These are phyloP conservation scores for Stenolophus ochropezus DNA, from an alignment of 2,888 invertebrate genomes.

Conservation along the genomic window DNA sequence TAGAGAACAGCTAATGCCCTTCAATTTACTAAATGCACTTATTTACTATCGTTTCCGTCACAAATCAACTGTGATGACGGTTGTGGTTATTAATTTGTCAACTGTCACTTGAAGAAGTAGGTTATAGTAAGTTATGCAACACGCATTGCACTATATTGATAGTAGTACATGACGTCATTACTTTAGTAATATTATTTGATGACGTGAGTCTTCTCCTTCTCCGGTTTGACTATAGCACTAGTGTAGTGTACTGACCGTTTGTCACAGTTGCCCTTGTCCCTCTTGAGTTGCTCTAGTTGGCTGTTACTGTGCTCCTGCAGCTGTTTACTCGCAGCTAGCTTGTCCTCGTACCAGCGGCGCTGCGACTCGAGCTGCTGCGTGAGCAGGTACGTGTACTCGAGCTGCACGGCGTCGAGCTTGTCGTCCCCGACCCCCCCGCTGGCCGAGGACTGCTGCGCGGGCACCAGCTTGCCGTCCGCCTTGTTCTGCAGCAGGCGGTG, in stretches of 20 bases:
- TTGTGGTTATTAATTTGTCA: too few relatives aligned
- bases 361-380: conserved; percentile 97
- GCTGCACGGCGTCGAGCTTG: conserved; percentile 94
- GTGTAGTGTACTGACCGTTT: conserved; percentile 75
- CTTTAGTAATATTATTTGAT: too few relatives aligned
- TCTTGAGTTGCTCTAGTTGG: conserved; percentile 75
- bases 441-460: conserved; percentile 68
- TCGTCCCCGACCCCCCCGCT: conserved; percentile 73
- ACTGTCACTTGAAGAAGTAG: too few relatives aligned
- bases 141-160: too few relatives aligned
- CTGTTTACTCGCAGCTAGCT: conserved; percentile 68
- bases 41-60: too few relatives aligned
- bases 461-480: conserved; percentile 96
- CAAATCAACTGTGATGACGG: too few relatives aligned
- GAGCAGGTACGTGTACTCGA: conserved; percentile 96
- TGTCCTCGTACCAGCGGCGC: conserved; percentile 92
- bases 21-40: too few relatives aligned
- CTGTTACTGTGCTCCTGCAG: conserved; percentile 73
- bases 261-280: conserved; percentile 82
- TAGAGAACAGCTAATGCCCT: too few relatives aligned
- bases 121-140: too few relatives aligned
- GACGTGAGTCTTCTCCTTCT: too few relatives aligned
- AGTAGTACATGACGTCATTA: too few relatives aligned
- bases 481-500: conserved; percentile 97
- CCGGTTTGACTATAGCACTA: too few relatives aligned